Evolutionary conservation across 2,888 invertebrate species (phyloP).

Genomic region (Argyresthia goedartella): DNA sequence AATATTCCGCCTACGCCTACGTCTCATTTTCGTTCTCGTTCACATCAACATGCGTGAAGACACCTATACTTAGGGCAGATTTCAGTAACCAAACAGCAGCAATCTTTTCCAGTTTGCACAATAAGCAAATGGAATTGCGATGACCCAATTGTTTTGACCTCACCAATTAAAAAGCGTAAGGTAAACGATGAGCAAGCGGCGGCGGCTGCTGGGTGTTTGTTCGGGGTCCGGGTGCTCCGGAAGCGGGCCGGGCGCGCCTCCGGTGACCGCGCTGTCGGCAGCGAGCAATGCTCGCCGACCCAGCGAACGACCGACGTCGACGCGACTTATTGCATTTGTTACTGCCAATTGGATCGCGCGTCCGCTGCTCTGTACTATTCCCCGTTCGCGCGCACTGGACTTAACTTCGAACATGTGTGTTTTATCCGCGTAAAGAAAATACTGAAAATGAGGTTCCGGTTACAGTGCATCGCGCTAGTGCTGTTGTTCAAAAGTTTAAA

Average conservation of each 20-base stretch:
- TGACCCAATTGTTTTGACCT: slow-evolving; percentile 66
- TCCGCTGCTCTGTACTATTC: slow-evolving; percentile 33
- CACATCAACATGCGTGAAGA: no score
- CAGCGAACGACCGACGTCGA: slow-evolving; percentile 19
- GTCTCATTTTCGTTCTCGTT: no score
- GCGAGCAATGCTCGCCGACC: slow-evolving; percentile 37
- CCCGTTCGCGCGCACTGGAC: not conserved
- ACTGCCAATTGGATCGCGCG: slow-evolving; percentile 57
- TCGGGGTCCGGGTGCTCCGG: slow-evolving; percentile 40
- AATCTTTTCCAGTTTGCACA: slow-evolving; percentile 20
- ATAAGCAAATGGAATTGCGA: slow-evolving; percentile 40
- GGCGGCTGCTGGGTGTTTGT: slow-evolving; percentile 22
- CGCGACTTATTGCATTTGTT: slow-evolving; percentile 49
- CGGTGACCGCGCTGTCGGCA: slow-evolving; percentile 26
- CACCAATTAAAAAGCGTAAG: slow-evolving; percentile 66
- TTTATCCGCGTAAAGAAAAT: slow-evolving; percentile 13
- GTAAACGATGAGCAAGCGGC: slow-evolving; percentile 29
- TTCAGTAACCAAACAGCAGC: not conserved
- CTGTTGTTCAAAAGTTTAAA: slow-evolving; percentile 23
- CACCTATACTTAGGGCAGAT: no score
- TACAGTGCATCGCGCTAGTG: slow-evolving; percentile 23
- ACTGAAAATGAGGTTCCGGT: slow-evolving; percentile 24
- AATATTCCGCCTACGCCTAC: no score
- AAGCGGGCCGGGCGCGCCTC: slow-evolving; percentile 31
- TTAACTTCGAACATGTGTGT: not conserved